Evolutionary conservation across 2,113 vertebrate genomes (phyloP), one percentile per base, ranked within the genome.

Genomic region (Platysternon megacephalum): DNA sequence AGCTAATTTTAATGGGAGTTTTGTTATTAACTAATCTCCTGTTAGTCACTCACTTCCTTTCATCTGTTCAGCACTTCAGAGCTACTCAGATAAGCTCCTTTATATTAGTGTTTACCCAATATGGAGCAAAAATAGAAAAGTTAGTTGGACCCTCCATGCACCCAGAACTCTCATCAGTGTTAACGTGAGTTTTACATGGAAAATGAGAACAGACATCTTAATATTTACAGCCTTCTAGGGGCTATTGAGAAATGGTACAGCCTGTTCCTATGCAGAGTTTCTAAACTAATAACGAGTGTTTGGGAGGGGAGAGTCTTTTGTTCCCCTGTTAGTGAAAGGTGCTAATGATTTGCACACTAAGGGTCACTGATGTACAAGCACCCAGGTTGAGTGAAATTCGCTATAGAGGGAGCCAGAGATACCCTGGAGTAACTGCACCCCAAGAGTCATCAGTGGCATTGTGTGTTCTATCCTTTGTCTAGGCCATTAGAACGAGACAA

Each of bases 91-190:
- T 92, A 82, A 58, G 39, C 19, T 49, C 0, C 26, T 61, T 93
- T 93, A 74, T 49, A 2, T 2, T 81, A 53, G n/a, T 4, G 0
- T 0, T 51, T 0, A 21, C 11, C 2, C 88, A 91, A 56, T 48
- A 11, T 26, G 32, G 35, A n/a, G 84, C 6, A 86, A 39, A 89
- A 93, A 61, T 26, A 65, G 26, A 89, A 58, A 53, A 87, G 7
- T 29, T 42, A 28, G 21, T 79, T 1, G 22, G 74, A 7, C 16
- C 17, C 7, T 68, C 35, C 2, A 16, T 42, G 14, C 3, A 19
- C 4, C 1, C 35, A 68, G n/a, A 68, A 35, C 17, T 68, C 35
- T n/a, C 65, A 32, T 4, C 17, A 52, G 10, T 53, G 56, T 84
- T 74, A 76, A 35, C 1, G 1, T 16, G 17, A 89, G 28, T 35